phyloP scores from a whole-genome alignment of 2,888 invertebrate genomes.

The Caenorhabditis sp. region DNA sequence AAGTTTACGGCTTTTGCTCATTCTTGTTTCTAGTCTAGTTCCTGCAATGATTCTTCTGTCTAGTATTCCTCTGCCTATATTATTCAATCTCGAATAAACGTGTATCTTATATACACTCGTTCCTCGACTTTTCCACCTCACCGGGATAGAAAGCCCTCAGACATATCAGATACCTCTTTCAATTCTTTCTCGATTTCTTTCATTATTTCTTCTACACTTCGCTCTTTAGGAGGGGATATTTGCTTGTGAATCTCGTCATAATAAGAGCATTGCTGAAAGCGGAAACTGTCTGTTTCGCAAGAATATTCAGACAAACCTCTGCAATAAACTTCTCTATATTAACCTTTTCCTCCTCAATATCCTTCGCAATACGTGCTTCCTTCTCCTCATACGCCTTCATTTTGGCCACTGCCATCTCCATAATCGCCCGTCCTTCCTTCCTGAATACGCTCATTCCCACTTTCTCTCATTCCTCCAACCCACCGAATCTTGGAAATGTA shows the following conservation, averaged over 20 bases:
- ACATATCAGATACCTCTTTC: no score
- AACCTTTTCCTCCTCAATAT: conserved; percentile 32
- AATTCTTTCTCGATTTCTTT: conserved; percentile 31
- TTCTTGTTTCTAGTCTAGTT: no score
- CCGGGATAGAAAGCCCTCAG: no score
- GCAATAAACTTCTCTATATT: conserved; percentile 21
- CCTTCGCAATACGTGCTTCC: conserved; percentile 16
- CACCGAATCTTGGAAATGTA: conserved; percentile 39
- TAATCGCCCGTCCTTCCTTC: conserved; percentile 31
- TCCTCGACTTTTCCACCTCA: no score
- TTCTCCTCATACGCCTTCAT: conserved; percentile 26
- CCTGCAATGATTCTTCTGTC: no score
- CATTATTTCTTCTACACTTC: conserved; percentile 37
- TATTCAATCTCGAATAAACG: no score
- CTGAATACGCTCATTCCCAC: not conserved
- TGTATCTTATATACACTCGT: no score
- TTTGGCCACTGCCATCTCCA: conserved; percentile 20
- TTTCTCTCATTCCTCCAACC: not conserved
- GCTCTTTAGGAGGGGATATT: conserved; percentile 51
- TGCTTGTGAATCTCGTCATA: conserved; percentile 47
- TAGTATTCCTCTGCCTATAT: no score
- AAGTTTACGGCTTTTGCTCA: no score
- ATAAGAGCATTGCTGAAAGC: conserved; percentile 34
- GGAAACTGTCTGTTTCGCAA: not conserved
- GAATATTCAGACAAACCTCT: conserved; percentile 21